Base-by-base conservation (phyloP, 2,113 vertebrate genomes). In the Esox niger region DNA sequence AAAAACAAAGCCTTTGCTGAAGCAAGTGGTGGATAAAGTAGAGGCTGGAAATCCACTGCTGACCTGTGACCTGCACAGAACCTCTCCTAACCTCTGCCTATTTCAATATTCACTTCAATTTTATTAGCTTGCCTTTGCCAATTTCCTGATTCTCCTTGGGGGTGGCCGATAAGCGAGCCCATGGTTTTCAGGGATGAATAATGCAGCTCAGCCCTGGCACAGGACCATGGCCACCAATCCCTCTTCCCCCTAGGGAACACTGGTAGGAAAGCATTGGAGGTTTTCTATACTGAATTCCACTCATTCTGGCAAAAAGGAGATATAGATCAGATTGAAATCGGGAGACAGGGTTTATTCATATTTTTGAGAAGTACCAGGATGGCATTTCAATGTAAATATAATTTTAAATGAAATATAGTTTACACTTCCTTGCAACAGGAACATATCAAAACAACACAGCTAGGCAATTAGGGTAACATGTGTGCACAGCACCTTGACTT, bases 81-180 rank as follows among this genome's bases (percentile, higher is more conserved):
- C 70, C 77, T 73, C 72, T 71, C 72, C 25, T 27, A 74, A 82
- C 33, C 55, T 62, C 69, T 70, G 59, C 76, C 58, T 70, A 23
- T 57, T 69, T 71, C 52, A 79, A 78, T 63, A 73, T 80, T 83
- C 82, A 81, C 75, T 79, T 73, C 32, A 8, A 52, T 78, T 85
- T 84, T 68, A 75, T 79, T 69, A 63, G 54, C 3, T 30, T 66
- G 75, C 68, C 74, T 55, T 69, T 79, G 80, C 76, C 81, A 82
- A 29, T 83, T 83, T 83, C 74, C 66, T 69, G 62, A 72, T 47
- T 35, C 64, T 49, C 47, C 33, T 49, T 76, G 64, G 32, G 67
- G 46, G 58, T 68, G 27, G 30, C 70, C 63, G 67, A 82, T 81
- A 75, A 43, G 11, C 61, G 21, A 46, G 31, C 64, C 66, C 35